Base-by-base conservation (phyloP, 1,140 invertebrate genomes). In the Cydia strobilella region DNA sequence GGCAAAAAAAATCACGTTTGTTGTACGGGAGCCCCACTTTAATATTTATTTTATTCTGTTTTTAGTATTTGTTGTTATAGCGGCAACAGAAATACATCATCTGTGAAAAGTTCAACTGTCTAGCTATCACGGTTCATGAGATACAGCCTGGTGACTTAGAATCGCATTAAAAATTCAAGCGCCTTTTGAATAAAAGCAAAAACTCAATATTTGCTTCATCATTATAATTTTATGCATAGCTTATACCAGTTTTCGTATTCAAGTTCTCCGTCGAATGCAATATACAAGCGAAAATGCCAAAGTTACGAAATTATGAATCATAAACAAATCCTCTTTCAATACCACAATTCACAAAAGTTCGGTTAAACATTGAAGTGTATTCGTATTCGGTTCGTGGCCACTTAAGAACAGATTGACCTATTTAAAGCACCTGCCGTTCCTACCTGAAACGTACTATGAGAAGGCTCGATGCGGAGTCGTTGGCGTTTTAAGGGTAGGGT, bases 401-500 rank as follows among this genome's bases (percentile, higher is more conserved):
- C 65, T 69, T 69, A 69, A 69, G 65, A 69, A 69, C 65, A 69
- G 65, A 69, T 69, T 69, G 65, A 69, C 65, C 65, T 69, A 69
- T 69, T 69, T 69, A 18, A 35, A 18, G 27, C 13, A 35, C 65
- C 27, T 35, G 27, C 65, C 65, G n/a, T 18, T 39, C 6, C 35
- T 39, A 39, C 27, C 25, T 31, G 25, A 31, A 66, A 6, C 10
- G 23, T 35, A n/a, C 63, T 27, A n/a, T 66, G 15, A 31, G 63
- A n/a, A 66, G 23, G 62, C 12, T 63, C 62, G 12, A 27, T 5
- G 25, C 6, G 62, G 62, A 35, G 63, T n/a, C 63, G 3, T 15
- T 66, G 63, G 63, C 20, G 20, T 59, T 54, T 54, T 54, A n/a
- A 23, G 20, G 54, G 18, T 23, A 12, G 54, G 54, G 54, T 59